Evolutionary conservation across 1,140 invertebrate species (phyloP).

Genomic region (Trichomalopsis sarcophagae): DNA sequence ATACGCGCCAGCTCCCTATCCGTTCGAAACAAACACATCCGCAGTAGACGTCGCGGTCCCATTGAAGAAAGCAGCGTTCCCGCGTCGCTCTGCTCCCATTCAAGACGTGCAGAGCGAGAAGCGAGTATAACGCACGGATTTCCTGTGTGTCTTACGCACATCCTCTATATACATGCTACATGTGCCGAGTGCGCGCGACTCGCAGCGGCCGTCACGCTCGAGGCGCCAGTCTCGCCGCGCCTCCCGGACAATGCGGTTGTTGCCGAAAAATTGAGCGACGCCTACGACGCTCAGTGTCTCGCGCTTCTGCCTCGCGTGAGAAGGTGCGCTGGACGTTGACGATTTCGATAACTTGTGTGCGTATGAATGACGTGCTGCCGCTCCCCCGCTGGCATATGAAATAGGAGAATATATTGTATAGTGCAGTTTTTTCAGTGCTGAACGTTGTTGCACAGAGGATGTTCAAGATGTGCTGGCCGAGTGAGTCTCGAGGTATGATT

Average conservation of each 20-base stretch:
- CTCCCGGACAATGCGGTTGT: slow-evolving; percentile 19
- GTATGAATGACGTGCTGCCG: too few species aligned
- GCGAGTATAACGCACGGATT: slow-evolving; percentile 51
- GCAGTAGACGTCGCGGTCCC: neutral
- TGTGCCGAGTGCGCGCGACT: neutral
- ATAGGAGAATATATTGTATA: too few species aligned
- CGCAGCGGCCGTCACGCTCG: slow-evolving; percentile 57
- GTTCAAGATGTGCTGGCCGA: slow-evolving; percentile 42
- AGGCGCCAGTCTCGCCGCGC: slow-evolving; percentile 45
- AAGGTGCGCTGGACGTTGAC: neutral
- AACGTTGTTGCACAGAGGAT: neutral
- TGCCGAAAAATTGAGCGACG: neutral
- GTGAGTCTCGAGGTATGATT: slow-evolving; percentile 19
- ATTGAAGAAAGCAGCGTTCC: slow-evolving; percentile 20
- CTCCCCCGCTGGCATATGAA: too few species aligned
- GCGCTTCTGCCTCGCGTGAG: neutral
- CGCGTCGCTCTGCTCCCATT: neutral
- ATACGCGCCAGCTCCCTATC: too few species aligned
- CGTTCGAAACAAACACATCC: too few species aligned
- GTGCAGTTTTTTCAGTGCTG: too few species aligned
- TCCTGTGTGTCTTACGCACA: slow-evolving; percentile 65
- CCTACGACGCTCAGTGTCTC: neutral
- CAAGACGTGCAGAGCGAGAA: neutral
- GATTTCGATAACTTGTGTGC: neutral
- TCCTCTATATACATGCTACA: slow-evolving; percentile 56